phyloP scores from a whole-genome alignment of 2,888 invertebrate species.

The Drosophila prolongata region DNA sequence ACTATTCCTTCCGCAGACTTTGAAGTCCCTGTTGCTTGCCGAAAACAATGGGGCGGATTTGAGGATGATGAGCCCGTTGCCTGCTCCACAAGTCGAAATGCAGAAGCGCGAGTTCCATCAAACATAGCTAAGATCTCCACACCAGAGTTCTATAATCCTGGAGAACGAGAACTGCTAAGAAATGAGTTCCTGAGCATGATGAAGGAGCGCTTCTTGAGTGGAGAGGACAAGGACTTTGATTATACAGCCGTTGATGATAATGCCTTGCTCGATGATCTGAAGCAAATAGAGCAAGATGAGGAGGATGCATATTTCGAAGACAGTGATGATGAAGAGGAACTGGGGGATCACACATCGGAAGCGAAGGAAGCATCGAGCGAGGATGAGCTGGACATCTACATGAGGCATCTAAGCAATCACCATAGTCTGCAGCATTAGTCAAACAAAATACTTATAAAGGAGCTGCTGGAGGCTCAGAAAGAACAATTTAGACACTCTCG shows the following conservation, averaged over 20 bases:
- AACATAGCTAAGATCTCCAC: slow-evolving; percentile 39
- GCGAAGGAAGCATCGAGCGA: slow-evolving; percentile 69
- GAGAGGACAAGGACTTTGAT: slow-evolving; percentile 92
- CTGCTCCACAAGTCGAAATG: slow-evolving; percentile 66
- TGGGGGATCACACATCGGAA: slow-evolving; percentile 2
- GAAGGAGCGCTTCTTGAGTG: slow-evolving; percentile 93
- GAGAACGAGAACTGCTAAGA: slow-evolving; percentile 88
- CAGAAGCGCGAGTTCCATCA: neutral
- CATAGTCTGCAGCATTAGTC: slow-evolving; percentile 70
- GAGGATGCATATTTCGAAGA: slow-evolving; percentile 96
- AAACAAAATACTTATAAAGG: neutral
- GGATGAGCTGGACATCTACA: slow-evolving; percentile 91
- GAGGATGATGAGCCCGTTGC: slow-evolving; percentile 84
- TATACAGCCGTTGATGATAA: slow-evolving; percentile 93
- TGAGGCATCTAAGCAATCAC: slow-evolving; percentile 86
- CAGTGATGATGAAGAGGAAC: slow-evolving; percentile 88
- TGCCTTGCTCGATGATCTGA: slow-evolving; percentile 91
- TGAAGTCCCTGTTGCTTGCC: slow-evolving; percentile 80
- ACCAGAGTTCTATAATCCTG: slow-evolving; percentile 72
- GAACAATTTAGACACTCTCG: neutral
- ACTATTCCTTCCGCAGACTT: slow-evolving; percentile 46
- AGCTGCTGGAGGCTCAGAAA: neutral
- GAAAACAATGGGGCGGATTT: slow-evolving; percentile 86
- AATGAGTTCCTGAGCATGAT: slow-evolving; percentile 94
- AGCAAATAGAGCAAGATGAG: slow-evolving; percentile 90